phyloP scores from a whole-genome alignment of 92 coral and sea anemone species.

The Palythoa grandiflora region DNA sequence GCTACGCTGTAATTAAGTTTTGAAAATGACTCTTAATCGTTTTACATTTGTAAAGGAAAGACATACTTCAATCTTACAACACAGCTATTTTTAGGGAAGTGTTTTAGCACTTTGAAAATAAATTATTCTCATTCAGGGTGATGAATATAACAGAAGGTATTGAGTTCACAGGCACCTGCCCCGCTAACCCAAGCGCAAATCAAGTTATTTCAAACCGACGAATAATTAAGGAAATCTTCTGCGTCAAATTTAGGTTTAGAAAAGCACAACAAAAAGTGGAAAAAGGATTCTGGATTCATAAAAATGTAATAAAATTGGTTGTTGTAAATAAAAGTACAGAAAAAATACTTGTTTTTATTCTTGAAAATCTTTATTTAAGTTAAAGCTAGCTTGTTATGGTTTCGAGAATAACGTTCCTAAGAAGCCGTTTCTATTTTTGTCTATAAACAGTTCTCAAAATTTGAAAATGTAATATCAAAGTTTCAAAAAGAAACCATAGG shows the following conservation, averaged over 20 bases:
- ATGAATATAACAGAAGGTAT: neutral
- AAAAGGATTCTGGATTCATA: neutral
- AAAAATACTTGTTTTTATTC: neutral
- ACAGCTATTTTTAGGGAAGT: neutral
- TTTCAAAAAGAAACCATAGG: neutral
- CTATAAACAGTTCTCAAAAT: neutral
- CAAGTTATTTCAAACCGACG: constrained; percentile 6
- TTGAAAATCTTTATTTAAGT: neutral
- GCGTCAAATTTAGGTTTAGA: neutral
- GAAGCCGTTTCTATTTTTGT: neutral
- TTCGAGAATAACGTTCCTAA: neutral
- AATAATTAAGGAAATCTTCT: constrained; percentile 8
- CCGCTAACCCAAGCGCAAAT: neutral
- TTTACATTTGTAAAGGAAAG: neutral
- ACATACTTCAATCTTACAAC: neutral
- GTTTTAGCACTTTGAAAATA: neutral
- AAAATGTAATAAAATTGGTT: too few relatives aligned
- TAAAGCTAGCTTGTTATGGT: neutral
- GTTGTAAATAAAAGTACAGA: neutral
- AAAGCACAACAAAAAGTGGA: neutral
- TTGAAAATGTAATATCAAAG: neutral
- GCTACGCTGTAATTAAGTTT: constrained; percentile 20
- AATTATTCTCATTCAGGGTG: neutral
- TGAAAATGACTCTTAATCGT: constrained; percentile 9
- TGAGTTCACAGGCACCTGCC: constrained; percentile 4